These are phyloP conservation scores for western clawed frog (Xenopus tropicalis) DNA, from an alignment of 2,113 vertebrate species.

Conservation along the genomic window UCB_Xtro_10.0 CM004443.2:191246501-191247000, in stretches of 20 bases:
- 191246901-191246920: too few species aligned
- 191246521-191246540: background rate
- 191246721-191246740: slow-evolving; percentile 17
- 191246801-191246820: too few species aligned
- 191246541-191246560: background rate
- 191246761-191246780: slow-evolving; percentile 4
- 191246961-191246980: too few species aligned
- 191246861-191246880: too few species aligned
- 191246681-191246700: background rate
- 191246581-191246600: background rate
- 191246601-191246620: slow-evolving; percentile 21
- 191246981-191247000: too few species aligned
- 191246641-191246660: slow-evolving; percentile 38
- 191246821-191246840: too few species aligned
- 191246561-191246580: background rate
- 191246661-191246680: background rate
- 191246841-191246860: too few species aligned
- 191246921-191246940: too few species aligned
- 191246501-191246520: background rate
- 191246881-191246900: too few species aligned
- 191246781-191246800: background rate
- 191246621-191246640: slow-evolving; percentile 37
- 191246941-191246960: too few species aligned
- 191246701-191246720: background rate
- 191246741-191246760: slow-evolving; percentile 1